A percentile compares a stretch with the other conserved stretches of the same genome.
These are phyloP conservation scores for Calephelis perditalis DNA, from an alignment of 2,888 invertebrate species.

Conservation along the genomic window DNA sequence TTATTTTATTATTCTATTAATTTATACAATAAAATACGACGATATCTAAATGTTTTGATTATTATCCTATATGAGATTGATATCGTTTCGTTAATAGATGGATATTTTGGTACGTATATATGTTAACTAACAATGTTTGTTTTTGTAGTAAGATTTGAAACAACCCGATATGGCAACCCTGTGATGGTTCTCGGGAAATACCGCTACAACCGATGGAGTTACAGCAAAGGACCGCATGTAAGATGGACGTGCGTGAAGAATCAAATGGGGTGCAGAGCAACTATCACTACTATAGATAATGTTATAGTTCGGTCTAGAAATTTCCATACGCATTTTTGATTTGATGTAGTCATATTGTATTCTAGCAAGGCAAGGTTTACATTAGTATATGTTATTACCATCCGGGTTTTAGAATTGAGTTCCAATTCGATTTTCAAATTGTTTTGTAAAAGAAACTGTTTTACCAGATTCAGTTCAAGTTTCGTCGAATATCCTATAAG, in stretches of 20 bases:
- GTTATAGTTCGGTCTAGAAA: constrained; percentile 43
- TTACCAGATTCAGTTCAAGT: too few species aligned
- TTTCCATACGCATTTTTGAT: constrained; percentile 40
- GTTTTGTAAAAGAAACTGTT: too few species aligned
- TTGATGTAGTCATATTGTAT: constrained; percentile 10
- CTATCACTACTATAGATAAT: constrained; percentile 44
- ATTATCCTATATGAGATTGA: too few species aligned
- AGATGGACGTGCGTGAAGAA: constrained; percentile 55
- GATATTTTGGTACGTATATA: neutral
- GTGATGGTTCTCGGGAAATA: constrained; percentile 48
- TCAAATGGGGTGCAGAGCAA: constrained; percentile 49
- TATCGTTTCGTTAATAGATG: too few species aligned
- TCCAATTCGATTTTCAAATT: too few species aligned
- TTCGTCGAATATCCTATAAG: too few species aligned
- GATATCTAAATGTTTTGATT: too few species aligned
- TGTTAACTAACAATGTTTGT: neutral
- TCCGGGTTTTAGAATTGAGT: too few species aligned
- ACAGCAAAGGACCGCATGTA: constrained; percentile 42
- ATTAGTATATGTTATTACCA: too few species aligned
- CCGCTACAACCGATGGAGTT: constrained; percentile 50
- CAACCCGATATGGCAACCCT: constrained; percentile 54
- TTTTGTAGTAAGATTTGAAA: constrained; percentile 34
- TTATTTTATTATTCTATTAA: too few species aligned
- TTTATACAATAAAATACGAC: too few species aligned
- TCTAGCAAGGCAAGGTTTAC: too few species aligned